Evolutionary conservation across 2,113 vertebrate species (phyloP).

Genomic region (Cathartes aura): DNA sequence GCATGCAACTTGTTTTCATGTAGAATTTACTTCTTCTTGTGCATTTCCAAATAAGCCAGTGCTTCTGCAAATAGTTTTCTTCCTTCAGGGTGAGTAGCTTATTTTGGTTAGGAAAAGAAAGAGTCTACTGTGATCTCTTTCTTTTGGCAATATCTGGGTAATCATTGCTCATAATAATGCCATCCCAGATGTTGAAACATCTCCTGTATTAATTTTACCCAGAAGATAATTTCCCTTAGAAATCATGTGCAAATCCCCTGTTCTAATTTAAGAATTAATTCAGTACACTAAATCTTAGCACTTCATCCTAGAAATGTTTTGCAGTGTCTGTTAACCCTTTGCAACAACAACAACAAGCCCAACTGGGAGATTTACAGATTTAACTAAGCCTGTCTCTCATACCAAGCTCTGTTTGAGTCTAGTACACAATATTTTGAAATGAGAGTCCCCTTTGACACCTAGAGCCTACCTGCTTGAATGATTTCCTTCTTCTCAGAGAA

Average conservation of each 20-base stretch:
- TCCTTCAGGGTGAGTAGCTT: constrained; percentile 14
- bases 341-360: background rate
- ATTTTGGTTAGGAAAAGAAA: constrained; percentile 20
- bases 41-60: background rate
- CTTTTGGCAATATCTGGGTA: constrained; percentile 54
- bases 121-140: constrained; percentile 25
- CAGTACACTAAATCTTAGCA: constrained; percentile 59
- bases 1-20: background rate
- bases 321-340: constrained; percentile 53
- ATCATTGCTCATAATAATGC: constrained; percentile 66
- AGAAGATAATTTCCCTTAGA: constrained; percentile 72
- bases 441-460: background rate
- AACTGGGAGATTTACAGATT: background rate
- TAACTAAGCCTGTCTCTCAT: background rate
- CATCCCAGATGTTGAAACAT: constrained; percentile 61
- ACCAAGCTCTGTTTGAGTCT: background rate
- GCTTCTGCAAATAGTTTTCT: background rate
- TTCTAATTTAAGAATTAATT: constrained; percentile 71
- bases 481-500: background rate
- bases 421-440: background rate
- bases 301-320: constrained; percentile 60
- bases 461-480: background rate
- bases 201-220: constrained; percentile 70
- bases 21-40: background rate
- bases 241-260: constrained; percentile 69